Evolutionary conservation across 2,888 invertebrate genomes (phyloP).

Genomic region (Archips xylosteana): DNA sequence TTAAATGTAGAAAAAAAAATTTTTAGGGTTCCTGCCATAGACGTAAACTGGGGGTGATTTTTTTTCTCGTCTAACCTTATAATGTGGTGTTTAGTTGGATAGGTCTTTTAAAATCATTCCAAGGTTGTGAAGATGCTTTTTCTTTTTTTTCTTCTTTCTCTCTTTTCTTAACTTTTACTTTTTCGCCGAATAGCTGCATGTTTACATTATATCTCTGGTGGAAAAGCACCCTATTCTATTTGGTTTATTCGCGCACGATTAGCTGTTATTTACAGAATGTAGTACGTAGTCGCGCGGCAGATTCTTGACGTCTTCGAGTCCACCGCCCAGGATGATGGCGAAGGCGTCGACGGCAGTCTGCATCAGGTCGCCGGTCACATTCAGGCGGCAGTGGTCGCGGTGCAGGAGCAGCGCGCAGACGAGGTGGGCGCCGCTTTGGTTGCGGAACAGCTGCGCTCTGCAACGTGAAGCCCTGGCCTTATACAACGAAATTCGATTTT

Average conservation of each 20-base stretch:
- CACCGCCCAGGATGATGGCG: constrained; percentile 67
- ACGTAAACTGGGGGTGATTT: too few relatives aligned
- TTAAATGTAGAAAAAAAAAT: too few relatives aligned
- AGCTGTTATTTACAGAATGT: constrained; percentile 59
- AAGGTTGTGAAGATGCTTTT: too few relatives aligned
- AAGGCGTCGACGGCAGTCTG: constrained; percentile 79
- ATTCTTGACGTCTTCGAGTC: constrained; percentile 59
- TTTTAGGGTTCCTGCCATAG: too few relatives aligned
- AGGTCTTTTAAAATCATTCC: too few relatives aligned
- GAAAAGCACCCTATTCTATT: too few relatives aligned
- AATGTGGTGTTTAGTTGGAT: too few relatives aligned
- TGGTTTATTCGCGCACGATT: background rate
- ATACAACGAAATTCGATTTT: too few relatives aligned
- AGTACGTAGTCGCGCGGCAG: constrained; percentile 68
- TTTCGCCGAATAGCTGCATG: background rate
- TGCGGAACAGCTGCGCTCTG: constrained; percentile 64
- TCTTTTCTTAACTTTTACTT: too few relatives aligned
- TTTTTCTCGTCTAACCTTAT: too few relatives aligned
- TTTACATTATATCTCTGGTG: too few relatives aligned
- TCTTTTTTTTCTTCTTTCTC: too few relatives aligned
- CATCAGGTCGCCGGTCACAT: constrained; percentile 68
- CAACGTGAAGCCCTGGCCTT: background rate
- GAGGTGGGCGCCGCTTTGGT: constrained; percentile 65
- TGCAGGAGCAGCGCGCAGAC: constrained; percentile 61
- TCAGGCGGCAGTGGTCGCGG: constrained; percentile 60